phyloP scores from a whole-genome alignment of 30 jellyfish, hydroid and myxozoan genomes.

The Catostylus mosaicus region DNA sequence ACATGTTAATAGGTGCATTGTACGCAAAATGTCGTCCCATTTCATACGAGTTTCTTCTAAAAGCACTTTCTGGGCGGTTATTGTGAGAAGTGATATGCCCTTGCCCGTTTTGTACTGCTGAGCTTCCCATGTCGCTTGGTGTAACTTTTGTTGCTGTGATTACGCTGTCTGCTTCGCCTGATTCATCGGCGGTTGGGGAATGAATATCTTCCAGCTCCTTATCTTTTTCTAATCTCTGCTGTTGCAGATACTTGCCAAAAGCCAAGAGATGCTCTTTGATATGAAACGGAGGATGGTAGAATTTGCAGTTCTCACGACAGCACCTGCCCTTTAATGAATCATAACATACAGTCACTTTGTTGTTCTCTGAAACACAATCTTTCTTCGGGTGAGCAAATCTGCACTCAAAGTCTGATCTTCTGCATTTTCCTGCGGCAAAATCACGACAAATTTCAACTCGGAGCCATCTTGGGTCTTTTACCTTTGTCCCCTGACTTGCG shows the following conservation, averaged over 20 bases:
- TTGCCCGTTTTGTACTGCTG: not conserved
- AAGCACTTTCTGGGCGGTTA: not conserved
- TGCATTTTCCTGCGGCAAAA: slow-evolving; percentile 51
- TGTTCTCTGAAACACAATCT: slow-evolving; percentile 37
- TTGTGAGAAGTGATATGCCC: not conserved
- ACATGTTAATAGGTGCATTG: not conserved
- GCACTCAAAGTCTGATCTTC: slow-evolving; percentile 36
- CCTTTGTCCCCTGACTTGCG: slow-evolving; percentile 31
- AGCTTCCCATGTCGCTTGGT: not conserved
- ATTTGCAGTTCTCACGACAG: slow-evolving; percentile 63
- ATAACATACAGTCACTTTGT: slow-evolving; percentile 65
- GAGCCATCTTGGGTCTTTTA: slow-evolving; percentile 69
- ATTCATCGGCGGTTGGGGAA: not conserved
- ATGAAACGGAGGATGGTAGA: slow-evolving; percentile 66
- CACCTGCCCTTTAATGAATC: slow-evolving; percentile 72
- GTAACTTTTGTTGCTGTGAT: not conserved
- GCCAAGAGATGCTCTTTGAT: slow-evolving; percentile 51
- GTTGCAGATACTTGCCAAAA: slow-evolving; percentile 58
- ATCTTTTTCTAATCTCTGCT: slow-evolving; percentile 27
- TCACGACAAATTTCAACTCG: slow-evolving; percentile 69
- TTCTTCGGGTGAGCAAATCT: slow-evolving; percentile 68
- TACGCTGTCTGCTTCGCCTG: not conserved
- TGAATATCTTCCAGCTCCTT: not conserved
- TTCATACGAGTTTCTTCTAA: not conserved
- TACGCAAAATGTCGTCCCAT: not conserved